phyloP scores from a whole-genome alignment of 1,140 invertebrate genomes.

The Drosophila pseudoananassae region DNA sequence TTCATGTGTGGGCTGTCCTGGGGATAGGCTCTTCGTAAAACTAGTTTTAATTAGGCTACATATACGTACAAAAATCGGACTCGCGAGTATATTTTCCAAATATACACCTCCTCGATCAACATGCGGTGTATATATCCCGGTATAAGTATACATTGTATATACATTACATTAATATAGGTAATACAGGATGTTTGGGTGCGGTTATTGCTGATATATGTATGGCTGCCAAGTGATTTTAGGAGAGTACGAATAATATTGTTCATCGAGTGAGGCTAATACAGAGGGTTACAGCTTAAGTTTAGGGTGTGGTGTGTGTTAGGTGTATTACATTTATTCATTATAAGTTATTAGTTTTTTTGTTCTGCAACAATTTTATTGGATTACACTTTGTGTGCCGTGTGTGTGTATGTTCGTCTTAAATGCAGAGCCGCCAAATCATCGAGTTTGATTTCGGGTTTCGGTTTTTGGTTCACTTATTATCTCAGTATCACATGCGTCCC shows the following conservation, averaged over 20 bases:
- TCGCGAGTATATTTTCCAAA: slow-evolving; percentile 58
- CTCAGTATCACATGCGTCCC: slow-evolving; percentile 83
- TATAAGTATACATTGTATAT: slow-evolving; percentile 43
- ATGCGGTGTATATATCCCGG: slow-evolving; percentile 44
- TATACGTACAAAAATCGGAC: slow-evolving; percentile 59
- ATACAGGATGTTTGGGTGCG: slow-evolving; percentile 27
- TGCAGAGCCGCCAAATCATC: slow-evolving; percentile 55
- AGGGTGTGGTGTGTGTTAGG: not conserved
- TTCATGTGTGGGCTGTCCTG: slow-evolving; percentile 43
- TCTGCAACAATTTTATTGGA: slow-evolving; percentile 28
- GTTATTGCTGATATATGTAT: not conserved
- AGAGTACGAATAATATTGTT: slow-evolving; percentile 19
- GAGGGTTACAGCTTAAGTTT: slow-evolving; percentile 19
- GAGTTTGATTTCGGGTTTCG: slow-evolving; percentile 36
- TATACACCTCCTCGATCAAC: slow-evolving; percentile 44
- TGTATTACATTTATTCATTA: not conserved
- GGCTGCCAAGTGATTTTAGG: not conserved
- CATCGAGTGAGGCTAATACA: slow-evolving; percentile 19
- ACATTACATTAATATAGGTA: slow-evolving; percentile 28
- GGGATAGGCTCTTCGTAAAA: slow-evolving; percentile 37
- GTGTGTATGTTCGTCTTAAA: slow-evolving; percentile 32
- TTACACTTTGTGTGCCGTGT: slow-evolving; percentile 27
- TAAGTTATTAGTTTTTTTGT: slow-evolving; percentile 6
- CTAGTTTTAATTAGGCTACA: slow-evolving; percentile 65
- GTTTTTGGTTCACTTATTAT: slow-evolving; percentile 78